Evolutionary conservation across 2,113 vertebrate genomes (phyloP).

Genomic region (Girardinichthys multiradiatus): DNA sequence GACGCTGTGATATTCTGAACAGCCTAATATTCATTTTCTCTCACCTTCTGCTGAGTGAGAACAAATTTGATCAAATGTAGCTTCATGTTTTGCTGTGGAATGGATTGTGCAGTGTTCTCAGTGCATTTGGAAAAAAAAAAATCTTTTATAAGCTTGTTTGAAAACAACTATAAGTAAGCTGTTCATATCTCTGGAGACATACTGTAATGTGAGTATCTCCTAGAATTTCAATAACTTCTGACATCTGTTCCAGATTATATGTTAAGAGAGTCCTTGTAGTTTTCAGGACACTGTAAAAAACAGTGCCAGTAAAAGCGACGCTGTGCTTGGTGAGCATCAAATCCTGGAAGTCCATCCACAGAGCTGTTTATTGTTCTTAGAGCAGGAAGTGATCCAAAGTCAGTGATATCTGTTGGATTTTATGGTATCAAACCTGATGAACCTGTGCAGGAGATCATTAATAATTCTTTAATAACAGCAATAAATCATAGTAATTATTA

Average conservation of each 20-base stretch:
- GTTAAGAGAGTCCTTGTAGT: neutral
- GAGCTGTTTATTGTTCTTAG: slow-evolving; percentile 20
- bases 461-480: too few relatives aligned
- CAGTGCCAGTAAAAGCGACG: slow-evolving; percentile 31
- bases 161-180: too few relatives aligned
- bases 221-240: neutral
- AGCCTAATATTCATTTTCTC: neutral
- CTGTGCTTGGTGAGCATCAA: neutral
- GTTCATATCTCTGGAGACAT: too few relatives aligned
- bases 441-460: too few relatives aligned
- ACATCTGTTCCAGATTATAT: neutral
- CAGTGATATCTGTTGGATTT: neutral
- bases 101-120: neutral
- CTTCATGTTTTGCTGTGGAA: neutral
- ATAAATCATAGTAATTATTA: too few relatives aligned
- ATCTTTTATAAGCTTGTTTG: too few relatives aligned
- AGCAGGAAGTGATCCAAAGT: neutral
- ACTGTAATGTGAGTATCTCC: neutral
- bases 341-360: slow-evolving; percentile 56
- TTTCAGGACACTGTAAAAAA: slow-evolving; percentile 4
- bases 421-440: neutral
- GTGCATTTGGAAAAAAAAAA: too few relatives aligned
- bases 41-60: too few relatives aligned
- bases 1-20: neutral
- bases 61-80: neutral